Conservation (phyloP, 2,888 invertebrate genomes). For the Alentia gelatinosa region DNA sequence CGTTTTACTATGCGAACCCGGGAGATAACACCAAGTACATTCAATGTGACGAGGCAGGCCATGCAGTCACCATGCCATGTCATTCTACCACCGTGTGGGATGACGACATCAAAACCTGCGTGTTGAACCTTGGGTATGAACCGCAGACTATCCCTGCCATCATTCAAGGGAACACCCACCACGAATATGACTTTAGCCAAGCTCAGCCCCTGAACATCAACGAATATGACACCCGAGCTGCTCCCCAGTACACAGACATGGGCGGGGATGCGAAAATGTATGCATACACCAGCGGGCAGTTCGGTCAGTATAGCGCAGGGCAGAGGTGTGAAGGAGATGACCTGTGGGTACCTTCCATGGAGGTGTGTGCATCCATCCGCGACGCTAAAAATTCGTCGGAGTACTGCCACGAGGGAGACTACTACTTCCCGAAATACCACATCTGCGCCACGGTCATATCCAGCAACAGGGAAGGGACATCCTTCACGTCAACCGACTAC, state of each 20-base stretch:
- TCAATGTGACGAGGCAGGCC: conserved; percentile 72
- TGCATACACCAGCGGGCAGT: background rate
- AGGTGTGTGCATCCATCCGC: conserved; percentile 39
- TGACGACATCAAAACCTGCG: conserved; percentile 66
- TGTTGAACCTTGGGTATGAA: background rate
- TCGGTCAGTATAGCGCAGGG: background rate
- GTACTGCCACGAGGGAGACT: conserved; percentile 29
- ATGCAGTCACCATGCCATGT: conserved; percentile 69
- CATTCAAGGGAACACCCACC: background rate
- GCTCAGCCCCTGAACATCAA: background rate
- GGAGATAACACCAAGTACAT: conserved; percentile 67
- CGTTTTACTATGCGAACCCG: conserved; percentile 68
- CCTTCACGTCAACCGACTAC: background rate
- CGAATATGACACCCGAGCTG: background rate
- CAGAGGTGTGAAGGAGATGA: conserved; percentile 27
- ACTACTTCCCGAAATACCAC: background rate
- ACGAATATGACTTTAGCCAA: background rate
- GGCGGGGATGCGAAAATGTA: background rate
- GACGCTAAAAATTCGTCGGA: background rate
- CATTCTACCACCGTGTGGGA: conserved; percentile 66
- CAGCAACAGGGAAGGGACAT: background rate
- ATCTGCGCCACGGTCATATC: background rate
- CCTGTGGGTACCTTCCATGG: conserved; percentile 29
- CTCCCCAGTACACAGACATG: background rate
- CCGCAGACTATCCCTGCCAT: background rate